Evolutionary conservation across 2,888 invertebrate species (phyloP).

Genomic region (Cerastis leucographa): DNA sequence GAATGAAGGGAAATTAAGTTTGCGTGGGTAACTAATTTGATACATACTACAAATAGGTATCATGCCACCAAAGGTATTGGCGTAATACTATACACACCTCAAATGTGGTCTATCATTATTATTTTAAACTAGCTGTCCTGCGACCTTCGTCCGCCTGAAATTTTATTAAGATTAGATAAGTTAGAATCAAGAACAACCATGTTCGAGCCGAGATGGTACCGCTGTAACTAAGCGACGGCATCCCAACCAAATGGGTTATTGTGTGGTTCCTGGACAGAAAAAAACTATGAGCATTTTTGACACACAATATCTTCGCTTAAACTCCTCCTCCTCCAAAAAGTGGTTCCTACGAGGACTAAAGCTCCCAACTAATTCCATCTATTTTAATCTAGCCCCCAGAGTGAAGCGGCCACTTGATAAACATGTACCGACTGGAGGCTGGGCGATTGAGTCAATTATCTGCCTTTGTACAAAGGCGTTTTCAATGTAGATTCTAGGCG

Average conservation of each 20-base stretch:
- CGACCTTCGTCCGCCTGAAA: neutral
- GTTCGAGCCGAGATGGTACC: neutral
- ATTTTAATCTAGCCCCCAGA: conserved; percentile 32
- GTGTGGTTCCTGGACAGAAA: neutral
- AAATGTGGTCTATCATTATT: neutral
- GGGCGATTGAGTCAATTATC: conserved; percentile 49
- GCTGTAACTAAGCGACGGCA: neutral
- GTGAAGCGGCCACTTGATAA: conserved; percentile 24
- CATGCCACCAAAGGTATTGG: neutral
- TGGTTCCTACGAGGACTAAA: neutral
- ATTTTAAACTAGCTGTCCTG: no score
- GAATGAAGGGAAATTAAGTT: conserved; percentile 2
- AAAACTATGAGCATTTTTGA: neutral
- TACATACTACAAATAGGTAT: conserved; percentile 2
- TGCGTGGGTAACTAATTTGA: neutral
- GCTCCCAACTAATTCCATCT: conserved; percentile 24
- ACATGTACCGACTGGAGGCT: conserved; percentile 27
- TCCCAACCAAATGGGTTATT: neutral
- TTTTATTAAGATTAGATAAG: neutral
- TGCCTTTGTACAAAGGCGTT: conserved; percentile 31
- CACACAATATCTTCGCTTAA: neutral
- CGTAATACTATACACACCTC: neutral
- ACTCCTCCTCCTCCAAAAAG: no score
- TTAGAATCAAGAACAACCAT: neutral
- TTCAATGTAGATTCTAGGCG: conserved; percentile 4